These are phyloP conservation scores for Desmodus rotundus DNA, from an alignment of 2,113 vertebrate genomes.

Conservation along the genomic window DNA sequence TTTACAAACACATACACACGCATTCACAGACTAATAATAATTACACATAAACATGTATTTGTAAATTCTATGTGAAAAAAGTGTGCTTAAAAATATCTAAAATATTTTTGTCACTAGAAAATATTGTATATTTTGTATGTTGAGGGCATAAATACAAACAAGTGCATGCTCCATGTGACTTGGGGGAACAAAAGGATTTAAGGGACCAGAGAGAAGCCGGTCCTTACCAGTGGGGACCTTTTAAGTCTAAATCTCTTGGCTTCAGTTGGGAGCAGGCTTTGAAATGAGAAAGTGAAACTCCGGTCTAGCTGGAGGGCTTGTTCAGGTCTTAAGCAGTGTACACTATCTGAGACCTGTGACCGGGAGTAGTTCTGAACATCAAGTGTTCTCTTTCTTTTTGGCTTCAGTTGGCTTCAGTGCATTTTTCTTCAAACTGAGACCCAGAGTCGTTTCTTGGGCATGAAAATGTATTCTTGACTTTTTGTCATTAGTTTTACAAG, in stretches of 20 bases:
- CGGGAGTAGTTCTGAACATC: not conserved
- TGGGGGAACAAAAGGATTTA: not conserved
- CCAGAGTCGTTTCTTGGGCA: not conserved
- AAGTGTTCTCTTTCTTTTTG: not conserved
- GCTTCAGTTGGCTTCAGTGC: not conserved
- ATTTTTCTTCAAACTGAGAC: not conserved
- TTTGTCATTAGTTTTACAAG: not conserved
- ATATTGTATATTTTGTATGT: not conserved
- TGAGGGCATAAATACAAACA: not conserved
- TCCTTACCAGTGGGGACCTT: not conserved
- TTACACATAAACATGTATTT: not conserved
- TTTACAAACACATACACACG: not conserved
- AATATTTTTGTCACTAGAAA: not conserved
- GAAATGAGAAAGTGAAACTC: not conserved
- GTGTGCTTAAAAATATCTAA: not conserved
- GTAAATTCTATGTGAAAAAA: not conserved
- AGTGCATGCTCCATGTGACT: not conserved
- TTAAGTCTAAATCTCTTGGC: not conserved
- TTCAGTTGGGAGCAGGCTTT: not conserved
- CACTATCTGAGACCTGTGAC: not conserved
- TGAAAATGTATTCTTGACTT: not conserved
- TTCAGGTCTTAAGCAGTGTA: not conserved
- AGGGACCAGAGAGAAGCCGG: not conserved
- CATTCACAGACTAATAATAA: not conserved
- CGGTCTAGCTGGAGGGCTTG: not conserved